Conservation (phyloP, 2,888 invertebrate species). For the Drosophila flavopinicola region DNA sequence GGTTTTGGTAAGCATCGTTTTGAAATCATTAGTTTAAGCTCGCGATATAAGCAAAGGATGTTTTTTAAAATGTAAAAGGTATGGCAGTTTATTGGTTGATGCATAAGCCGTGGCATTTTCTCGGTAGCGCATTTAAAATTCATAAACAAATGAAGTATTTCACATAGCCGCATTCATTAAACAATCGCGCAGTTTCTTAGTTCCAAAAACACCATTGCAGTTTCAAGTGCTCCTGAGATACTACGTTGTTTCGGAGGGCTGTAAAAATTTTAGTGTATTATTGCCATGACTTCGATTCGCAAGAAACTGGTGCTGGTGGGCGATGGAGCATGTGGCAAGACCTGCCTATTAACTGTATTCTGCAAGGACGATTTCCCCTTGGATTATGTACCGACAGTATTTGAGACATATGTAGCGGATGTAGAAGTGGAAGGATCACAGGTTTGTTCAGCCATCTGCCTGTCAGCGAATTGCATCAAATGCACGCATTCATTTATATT, state of each 20-base stretch:
- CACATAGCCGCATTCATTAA: constrained; percentile 20
- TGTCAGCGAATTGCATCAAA: constrained; percentile 11
- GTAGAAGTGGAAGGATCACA: constrained; percentile 99
- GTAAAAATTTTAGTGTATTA: constrained; percentile 1
- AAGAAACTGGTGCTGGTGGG: constrained; percentile 98
- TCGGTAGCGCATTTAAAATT: constrained; percentile 42
- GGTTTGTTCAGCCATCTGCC: constrained; percentile 63
- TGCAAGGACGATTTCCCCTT: constrained; percentile 99
- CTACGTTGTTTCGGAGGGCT: neutral
- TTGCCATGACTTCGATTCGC: constrained; percentile 93
- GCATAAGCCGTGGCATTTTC: constrained; percentile 18
- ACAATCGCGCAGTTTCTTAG: constrained; percentile 9
- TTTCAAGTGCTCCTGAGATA: constrained; percentile 84
- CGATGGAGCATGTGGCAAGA: constrained; percentile 99
- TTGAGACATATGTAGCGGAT: constrained; percentile 99
- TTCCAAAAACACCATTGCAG: constrained; percentile 6
- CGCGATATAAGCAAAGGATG: neutral
- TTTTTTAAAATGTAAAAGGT: too few species aligned
- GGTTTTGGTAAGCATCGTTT: too few species aligned
- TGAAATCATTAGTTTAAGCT: too few species aligned
- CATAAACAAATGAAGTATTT: constrained; percentile 49
- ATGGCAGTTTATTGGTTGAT: neutral
- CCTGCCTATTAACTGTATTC: constrained; percentile 98
- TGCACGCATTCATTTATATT: constrained; percentile 21
- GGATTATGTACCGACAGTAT: constrained; percentile 99